Conservation (phyloP, 2,113 vertebrate genomes). For the Albula goreensis region DNA sequence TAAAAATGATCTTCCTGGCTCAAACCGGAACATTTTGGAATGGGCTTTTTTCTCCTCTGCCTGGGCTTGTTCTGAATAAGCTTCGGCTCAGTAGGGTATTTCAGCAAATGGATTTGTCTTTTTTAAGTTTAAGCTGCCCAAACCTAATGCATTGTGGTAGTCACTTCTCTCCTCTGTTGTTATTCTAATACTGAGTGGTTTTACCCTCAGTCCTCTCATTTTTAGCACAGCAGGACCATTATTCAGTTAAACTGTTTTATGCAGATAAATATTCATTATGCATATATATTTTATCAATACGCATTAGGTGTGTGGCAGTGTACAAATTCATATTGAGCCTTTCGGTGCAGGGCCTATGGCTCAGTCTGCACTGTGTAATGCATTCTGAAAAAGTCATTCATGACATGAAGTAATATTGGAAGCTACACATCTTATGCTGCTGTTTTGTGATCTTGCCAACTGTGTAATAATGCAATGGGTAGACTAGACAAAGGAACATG, state of each 20-base stretch:
- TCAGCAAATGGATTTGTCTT: slow-evolving; percentile 23
- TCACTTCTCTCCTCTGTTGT: not conserved
- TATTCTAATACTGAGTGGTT: not conserved
- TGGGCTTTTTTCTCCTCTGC: slow-evolving; percentile 29
- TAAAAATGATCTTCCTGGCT: slow-evolving; percentile 24
- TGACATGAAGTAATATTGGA: too few relatives aligned
- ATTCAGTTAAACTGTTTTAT: not conserved
- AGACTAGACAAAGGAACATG: too few relatives aligned
- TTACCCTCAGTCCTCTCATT: not conserved
- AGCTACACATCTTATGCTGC: too few relatives aligned
- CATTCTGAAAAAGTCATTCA: too few relatives aligned
- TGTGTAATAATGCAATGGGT: too few relatives aligned
- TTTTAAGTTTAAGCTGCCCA: slow-evolving; percentile 18
- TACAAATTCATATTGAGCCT: too few relatives aligned
- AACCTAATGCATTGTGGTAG: not conserved
- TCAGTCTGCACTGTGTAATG: too few relatives aligned
- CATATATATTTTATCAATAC: too few relatives aligned
- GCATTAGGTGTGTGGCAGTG: too few relatives aligned
- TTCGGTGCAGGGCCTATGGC: too few relatives aligned
- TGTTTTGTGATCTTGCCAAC: too few relatives aligned
- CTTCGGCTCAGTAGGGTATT: slow-evolving; percentile 20
- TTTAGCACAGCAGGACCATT: not conserved
- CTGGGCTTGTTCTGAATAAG: slow-evolving; percentile 32
- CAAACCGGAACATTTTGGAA: slow-evolving; percentile 29
- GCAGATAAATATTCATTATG: too few relatives aligned